phyloP scores from a whole-genome alignment of 2,888 invertebrate species.

The Leptopilina drosophilae region DNA sequence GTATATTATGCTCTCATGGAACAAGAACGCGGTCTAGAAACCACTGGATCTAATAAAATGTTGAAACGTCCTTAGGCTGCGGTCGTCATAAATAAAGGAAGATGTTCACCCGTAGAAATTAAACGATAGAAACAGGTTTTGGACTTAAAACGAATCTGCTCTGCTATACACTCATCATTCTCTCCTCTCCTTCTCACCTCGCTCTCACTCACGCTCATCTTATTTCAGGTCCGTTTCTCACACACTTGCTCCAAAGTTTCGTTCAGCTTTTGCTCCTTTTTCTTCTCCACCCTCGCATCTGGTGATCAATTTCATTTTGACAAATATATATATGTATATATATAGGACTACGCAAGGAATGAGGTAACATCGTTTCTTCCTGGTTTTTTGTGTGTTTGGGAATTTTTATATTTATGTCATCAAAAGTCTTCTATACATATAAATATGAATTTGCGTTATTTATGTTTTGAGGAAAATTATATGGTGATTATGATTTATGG shows the following conservation, averaged over 20 bases:
- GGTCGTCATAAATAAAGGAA: constrained; percentile 72
- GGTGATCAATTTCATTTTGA: constrained; percentile 66
- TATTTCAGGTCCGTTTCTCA: constrained; percentile 56
- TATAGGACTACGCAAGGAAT: background rate
- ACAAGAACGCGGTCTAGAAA: constrained; percentile 63
- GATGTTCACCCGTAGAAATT: constrained; percentile 74
- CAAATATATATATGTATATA: constrained; percentile 50
- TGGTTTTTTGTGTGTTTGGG: constrained; percentile 16
- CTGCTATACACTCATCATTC: constrained; percentile 52
- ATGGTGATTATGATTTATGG: no score
- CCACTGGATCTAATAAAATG: constrained; percentile 72
- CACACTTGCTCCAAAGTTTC: constrained; percentile 51
- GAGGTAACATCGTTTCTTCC: constrained; percentile 38
- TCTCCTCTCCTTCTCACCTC: constrained; percentile 46
- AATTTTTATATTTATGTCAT: background rate
- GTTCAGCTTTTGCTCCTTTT: constrained; percentile 50
- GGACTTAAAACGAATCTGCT: constrained; percentile 63
- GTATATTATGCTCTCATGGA: constrained; percentile 37
- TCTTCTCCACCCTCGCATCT: constrained; percentile 61
- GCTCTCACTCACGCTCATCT: constrained; percentile 47
- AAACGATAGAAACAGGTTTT: constrained; percentile 74
- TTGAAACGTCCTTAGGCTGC: constrained; percentile 68
- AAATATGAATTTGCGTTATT: background rate
- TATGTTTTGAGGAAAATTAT: no score
- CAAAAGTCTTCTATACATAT: no score